A percentile compares a stretch with the other conserved stretches of the same genome.
These are phyloP conservation scores for Uromys caudimaculatus DNA, from an alignment of 2,797 vertebrate genomes.

Conservation along the genomic window DNA sequence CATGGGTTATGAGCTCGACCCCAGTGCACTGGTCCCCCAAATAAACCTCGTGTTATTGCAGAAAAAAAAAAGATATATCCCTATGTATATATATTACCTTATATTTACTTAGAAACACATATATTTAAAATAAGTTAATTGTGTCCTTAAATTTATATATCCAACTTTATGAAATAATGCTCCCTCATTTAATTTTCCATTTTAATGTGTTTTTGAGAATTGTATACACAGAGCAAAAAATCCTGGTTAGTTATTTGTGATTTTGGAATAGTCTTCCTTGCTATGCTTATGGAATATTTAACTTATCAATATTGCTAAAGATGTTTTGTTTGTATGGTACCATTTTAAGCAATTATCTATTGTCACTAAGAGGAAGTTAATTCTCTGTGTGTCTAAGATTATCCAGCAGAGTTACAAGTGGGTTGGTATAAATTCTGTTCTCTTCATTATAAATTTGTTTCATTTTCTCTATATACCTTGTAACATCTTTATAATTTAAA, in stretches of 20 bases:
- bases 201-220: background rate
- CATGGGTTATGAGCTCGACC: too few relatives aligned
- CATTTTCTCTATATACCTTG: background rate
- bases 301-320: background rate
- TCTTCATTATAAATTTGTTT: constrained; percentile 10
- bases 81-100: background rate
- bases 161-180: background rate
- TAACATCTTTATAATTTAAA: background rate
- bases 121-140: background rate
- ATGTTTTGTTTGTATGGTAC: background rate
- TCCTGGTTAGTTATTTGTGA: background rate
- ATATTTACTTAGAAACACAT: background rate
- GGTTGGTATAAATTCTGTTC: background rate
- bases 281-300: background rate
- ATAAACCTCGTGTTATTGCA: too few relatives aligned
- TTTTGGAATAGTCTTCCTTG: background rate
- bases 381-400: background rate
- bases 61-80: background rate
- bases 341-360: background rate
- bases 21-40: too few relatives aligned
- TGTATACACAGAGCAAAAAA: background rate
- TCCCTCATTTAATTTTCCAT: background rate
- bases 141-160: background rate
- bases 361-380: constrained; percentile 22
- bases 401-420: background rate